These are phyloP conservation scores for Alviniconcha strummeri DNA, from an alignment of 2,888 invertebrate genomes.

Conservation along the genomic window DNA sequence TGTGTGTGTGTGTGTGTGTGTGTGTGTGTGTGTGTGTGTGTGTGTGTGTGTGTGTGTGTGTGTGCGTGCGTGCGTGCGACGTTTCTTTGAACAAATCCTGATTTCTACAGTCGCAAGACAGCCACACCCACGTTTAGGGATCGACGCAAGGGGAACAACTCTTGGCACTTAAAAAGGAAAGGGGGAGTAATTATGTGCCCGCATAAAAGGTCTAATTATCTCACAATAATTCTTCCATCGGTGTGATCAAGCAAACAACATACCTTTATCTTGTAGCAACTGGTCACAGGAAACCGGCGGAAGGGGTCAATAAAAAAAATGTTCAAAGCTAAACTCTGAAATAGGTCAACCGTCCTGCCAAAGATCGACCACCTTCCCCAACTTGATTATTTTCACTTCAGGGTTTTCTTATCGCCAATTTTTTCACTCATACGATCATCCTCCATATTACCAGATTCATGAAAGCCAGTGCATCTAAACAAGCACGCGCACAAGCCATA, in stretches of 20 bases:
- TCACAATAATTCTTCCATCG: neutral
- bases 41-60: slow-evolving; percentile 10
- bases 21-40: neutral
- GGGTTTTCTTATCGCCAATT: too few species aligned
- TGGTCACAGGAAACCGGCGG: too few species aligned
- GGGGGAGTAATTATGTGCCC: slow-evolving; percentile 10
- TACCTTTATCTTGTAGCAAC: neutral
- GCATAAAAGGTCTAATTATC: neutral
- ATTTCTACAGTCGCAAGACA: neutral
- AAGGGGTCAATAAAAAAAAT: too few species aligned
- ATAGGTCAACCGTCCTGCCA: slow-evolving; percentile 9
- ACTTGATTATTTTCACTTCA: too few species aligned
- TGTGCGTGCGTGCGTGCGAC: slow-evolving; percentile 2
- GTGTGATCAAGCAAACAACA: neutral
- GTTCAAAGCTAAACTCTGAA: neutral
- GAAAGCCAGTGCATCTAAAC: too few species aligned
- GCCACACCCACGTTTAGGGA: slow-evolving; percentile 14
- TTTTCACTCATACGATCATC: too few species aligned
- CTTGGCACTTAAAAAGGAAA: neutral
- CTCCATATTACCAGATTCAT: too few species aligned
- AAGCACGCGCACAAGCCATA: neutral
- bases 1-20: neutral
- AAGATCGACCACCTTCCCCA: neutral
- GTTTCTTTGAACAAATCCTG: neutral
- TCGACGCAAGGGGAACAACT: slow-evolving; percentile 3